Evolutionary conservation across 2,113 vertebrate species (phyloP).

Genomic region (Rhinogobius similis): DNA sequence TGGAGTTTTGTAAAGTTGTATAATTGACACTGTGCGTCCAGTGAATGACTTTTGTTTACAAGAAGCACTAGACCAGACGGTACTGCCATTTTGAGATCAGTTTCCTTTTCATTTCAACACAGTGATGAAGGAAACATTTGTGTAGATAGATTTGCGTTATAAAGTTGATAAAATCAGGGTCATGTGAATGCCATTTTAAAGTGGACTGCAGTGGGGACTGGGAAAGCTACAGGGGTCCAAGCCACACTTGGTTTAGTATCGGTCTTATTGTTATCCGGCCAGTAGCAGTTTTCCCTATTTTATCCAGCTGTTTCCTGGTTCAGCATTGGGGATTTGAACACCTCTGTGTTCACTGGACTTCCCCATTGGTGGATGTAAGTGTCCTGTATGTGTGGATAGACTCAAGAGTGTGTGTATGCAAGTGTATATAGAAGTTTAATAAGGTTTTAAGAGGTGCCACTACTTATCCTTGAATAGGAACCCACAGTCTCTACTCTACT

Average conservation of each 20-base stretch:
- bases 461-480: slow-evolving; percentile 45
- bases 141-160: slow-evolving; percentile 9
- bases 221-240: slow-evolving; percentile 20
- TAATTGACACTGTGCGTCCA: slow-evolving; percentile 38
- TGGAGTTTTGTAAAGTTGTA: slow-evolving; percentile 47
- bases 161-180: slow-evolving; percentile 16
- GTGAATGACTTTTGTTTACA: slow-evolving; percentile 68
- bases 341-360: slow-evolving; percentile 54
- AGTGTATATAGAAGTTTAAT: slow-evolving; percentile 32
- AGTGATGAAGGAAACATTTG: slow-evolving; percentile 18
- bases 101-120: slow-evolving; percentile 27
- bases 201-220: slow-evolving; percentile 40
- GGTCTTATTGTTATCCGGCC: slow-evolving; percentile 63
- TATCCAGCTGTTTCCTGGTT: slow-evolving; percentile 77
- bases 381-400: slow-evolving; percentile 56
- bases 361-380: slow-evolving; percentile 59
- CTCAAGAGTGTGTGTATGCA: slow-evolving; percentile 24
- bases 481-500: slow-evolving; percentile 40
- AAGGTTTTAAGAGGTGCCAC: slow-evolving; percentile 65
- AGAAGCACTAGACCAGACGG: slow-evolving; percentile 51
- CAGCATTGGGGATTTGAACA: slow-evolving; percentile 69
- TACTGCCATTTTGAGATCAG: slow-evolving; percentile 56
- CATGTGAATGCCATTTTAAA: slow-evolving; percentile 36
- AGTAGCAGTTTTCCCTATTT: slow-evolving; percentile 61
- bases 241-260: slow-evolving; percentile 29